Conservation (phyloP, 2,888 invertebrate species). For the Ennomos fuscantarius region DNA sequence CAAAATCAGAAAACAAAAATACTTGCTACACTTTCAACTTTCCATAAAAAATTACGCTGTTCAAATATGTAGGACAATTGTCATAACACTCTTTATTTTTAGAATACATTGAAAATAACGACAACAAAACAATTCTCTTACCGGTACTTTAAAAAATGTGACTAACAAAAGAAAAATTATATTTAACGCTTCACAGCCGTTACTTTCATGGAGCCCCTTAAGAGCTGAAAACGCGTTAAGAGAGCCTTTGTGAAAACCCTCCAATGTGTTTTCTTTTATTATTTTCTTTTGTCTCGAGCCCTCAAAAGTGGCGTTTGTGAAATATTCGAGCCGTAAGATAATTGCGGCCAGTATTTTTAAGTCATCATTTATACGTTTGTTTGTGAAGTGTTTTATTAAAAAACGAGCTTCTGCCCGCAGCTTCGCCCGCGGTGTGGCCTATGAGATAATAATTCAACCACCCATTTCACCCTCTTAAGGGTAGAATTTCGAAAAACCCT, state of each 20-base stretch:
- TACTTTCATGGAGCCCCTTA: slow-evolving; percentile 34
- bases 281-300: slow-evolving; percentile 69
- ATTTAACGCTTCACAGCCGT: slow-evolving; percentile 64
- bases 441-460: no score
- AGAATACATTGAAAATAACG: slow-evolving; percentile 5
- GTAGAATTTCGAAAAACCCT: no score
- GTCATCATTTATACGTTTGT: slow-evolving; percentile 65
- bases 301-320: slow-evolving; percentile 61
- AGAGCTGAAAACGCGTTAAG: slow-evolving; percentile 63
- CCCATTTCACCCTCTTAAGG: no score
- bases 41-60: no score
- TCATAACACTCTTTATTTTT: neutral
- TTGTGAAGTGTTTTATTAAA: slow-evolving; percentile 38
- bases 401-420: no score
- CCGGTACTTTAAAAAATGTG: slow-evolving; percentile 39
- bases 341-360: slow-evolving; percentile 70
- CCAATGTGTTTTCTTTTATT: slow-evolving; percentile 67
- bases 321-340: slow-evolving; percentile 74
- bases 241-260: slow-evolving; percentile 65
- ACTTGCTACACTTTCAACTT: no score
- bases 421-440: no score
- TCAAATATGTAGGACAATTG: no score
- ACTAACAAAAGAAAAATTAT: slow-evolving; percentile 61
- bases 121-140: slow-evolving; percentile 23
- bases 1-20: no score